Percentiles rank a stretch among this genome's conserved stretches.
Evolutionary conservation across 2,888 invertebrate genomes (phyloP).

Genomic region (Proisotoma minuta): DNA sequence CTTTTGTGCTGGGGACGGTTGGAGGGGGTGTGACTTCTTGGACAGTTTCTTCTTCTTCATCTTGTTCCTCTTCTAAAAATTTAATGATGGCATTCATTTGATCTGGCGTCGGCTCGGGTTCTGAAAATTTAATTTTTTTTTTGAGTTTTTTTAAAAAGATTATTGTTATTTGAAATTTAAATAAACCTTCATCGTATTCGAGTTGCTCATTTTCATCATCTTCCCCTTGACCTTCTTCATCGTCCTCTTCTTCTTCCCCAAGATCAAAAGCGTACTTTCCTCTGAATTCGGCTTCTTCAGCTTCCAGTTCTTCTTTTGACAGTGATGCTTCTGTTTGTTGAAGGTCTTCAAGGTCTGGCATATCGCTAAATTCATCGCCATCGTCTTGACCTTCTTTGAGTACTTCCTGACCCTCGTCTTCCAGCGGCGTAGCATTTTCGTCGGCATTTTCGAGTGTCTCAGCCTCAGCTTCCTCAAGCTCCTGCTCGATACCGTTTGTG

Average conservation of each 20-base stretch:
- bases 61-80: slow-evolving; percentile 20
- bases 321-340: background rate
- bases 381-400: too few relatives aligned
- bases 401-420: too few relatives aligned
- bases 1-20: background rate
- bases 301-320: background rate
- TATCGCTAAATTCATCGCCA: too few relatives aligned
- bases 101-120: slow-evolving; percentile 17
- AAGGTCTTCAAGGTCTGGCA: too few relatives aligned
- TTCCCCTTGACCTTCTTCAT: slow-evolving; percentile 28
- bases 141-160: background rate
- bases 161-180: slow-evolving; percentile 1
- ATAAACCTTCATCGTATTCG: background rate
- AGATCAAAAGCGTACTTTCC: slow-evolving; percentile 20
- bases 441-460: too few relatives aligned
- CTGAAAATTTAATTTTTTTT: background rate
- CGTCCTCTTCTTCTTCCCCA: slow-evolving; percentile 20
- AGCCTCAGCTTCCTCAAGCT: too few relatives aligned
- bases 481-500: too few relatives aligned
- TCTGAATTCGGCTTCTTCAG: slow-evolving; percentile 23
- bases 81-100: slow-evolving; percentile 30
- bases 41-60: background rate
- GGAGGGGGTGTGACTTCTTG: background rate
- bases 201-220: background rate
- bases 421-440: too few relatives aligned